These are phyloP conservation scores for Drosophila atripex DNA, from an alignment of 2,888 invertebrate genomes.

Conservation along the genomic window DNA sequence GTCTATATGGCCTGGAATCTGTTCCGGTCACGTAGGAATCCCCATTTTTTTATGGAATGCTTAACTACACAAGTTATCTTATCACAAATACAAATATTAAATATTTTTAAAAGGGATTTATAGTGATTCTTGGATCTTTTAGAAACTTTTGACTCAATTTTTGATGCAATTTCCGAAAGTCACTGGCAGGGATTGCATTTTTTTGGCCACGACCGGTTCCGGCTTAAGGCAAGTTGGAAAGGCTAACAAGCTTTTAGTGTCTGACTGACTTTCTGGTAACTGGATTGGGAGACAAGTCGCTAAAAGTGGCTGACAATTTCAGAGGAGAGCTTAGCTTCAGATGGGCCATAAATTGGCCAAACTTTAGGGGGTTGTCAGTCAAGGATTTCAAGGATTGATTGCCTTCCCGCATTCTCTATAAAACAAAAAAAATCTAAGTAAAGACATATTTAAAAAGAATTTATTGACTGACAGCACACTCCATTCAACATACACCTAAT, in stretches of 20 bases:
- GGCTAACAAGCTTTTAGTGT: conserved; percentile 12
- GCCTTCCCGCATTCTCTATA: neutral
- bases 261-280: neutral
- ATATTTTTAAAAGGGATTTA: neutral
- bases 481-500: neutral
- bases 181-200: neutral
- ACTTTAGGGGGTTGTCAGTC: neutral
- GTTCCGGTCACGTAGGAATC: neutral
- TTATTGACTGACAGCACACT: too few species aligned
- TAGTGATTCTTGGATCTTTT: too few species aligned
- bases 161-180: neutral
- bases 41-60: neutral
- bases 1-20: conserved; percentile 50
- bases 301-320: neutral
- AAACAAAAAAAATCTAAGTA: neutral
- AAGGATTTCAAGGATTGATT: neutral
- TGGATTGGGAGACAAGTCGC: neutral
- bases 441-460: too few species aligned
- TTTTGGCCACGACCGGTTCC: neutral
- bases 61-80: too few species aligned
- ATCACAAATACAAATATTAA: neutral
- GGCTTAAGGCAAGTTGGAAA: conserved; percentile 7
- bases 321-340: neutral
- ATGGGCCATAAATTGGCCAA: too few species aligned
- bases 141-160: neutral